Evolutionary conservation across 2,888 invertebrate species (phyloP).

Genomic region (Sphinx pinastri): DNA sequence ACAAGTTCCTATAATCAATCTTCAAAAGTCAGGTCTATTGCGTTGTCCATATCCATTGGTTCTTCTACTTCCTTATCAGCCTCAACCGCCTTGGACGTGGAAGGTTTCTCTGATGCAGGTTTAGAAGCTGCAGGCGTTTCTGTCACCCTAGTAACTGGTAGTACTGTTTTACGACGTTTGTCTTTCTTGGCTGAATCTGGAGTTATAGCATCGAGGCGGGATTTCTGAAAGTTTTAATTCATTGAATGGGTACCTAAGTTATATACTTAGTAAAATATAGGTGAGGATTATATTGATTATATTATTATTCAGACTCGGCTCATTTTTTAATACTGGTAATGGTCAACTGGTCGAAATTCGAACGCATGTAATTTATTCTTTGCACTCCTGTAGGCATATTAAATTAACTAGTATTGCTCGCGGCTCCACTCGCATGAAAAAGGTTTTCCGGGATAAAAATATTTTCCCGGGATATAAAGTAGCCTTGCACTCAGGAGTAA

Average conservation of each 20-base stretch:
- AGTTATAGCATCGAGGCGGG: slow-evolving; percentile 25
- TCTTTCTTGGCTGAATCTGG: slow-evolving; percentile 32
- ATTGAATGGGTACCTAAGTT: background rate
- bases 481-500: too few species aligned
- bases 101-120: background rate
- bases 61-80: slow-evolving; percentile 13
- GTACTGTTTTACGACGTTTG: slow-evolving; percentile 24
- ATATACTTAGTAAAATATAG: too few species aligned
- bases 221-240: slow-evolving; percentile 34
- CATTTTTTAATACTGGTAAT: too few species aligned
- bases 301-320: too few species aligned
- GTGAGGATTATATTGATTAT: too few species aligned
- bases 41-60: slow-evolving; percentile 24
- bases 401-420: too few species aligned
- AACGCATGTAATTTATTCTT: too few species aligned
- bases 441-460: too few species aligned
- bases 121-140: slow-evolving; percentile 20
- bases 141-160: background rate
- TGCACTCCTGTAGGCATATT: too few species aligned
- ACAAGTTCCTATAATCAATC: slow-evolving; percentile 27
- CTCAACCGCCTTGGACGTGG: slow-evolving; percentile 13
- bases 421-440: too few species aligned
- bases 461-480: too few species aligned
- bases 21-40: slow-evolving; percentile 36
- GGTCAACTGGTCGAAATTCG: too few species aligned